These are phyloP conservation scores for Leistus spinibarbis DNA, from an alignment of 2,888 invertebrate genomes.

Conservation along the genomic window DNA sequence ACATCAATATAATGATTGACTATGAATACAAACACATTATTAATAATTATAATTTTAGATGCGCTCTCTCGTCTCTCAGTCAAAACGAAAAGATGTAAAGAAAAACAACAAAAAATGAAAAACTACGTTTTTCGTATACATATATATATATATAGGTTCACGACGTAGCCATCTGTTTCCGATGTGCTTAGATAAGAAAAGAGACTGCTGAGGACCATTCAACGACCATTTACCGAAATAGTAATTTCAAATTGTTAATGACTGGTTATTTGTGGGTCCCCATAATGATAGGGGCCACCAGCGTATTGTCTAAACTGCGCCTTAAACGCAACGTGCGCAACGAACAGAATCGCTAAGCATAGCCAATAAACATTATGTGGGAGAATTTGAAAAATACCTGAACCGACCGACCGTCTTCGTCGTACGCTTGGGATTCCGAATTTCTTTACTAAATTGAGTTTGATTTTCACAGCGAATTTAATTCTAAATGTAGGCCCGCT, in stretches of 20 bases:
- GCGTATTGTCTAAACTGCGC: conserved; percentile 24
- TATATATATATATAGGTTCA: no score
- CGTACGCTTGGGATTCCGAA: conserved; percentile 14
- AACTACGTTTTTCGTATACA: conserved; percentile 7
- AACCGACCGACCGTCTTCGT: not conserved
- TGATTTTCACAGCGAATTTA: not conserved
- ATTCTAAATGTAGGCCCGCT: conserved; percentile 6
- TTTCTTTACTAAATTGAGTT: conserved; percentile 18
- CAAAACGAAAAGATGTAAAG: conserved; percentile 10
- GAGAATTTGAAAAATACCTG: conserved; percentile 36
- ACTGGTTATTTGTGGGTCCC: conserved; percentile 36
- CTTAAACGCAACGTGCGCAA: not conserved
- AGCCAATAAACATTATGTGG: conserved; percentile 34
- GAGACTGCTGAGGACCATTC: conserved; percentile 11
- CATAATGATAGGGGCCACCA: conserved; percentile 29
- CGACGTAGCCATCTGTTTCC: conserved; percentile 29
- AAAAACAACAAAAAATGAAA: conserved; percentile 28
- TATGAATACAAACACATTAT: conserved; percentile 38
- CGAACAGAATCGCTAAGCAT: not conserved
- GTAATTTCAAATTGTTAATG: conserved; percentile 37
- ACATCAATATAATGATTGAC: conserved; percentile 38
- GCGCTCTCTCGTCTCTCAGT: conserved; percentile 12
- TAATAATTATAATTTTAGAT: conserved; percentile 38
- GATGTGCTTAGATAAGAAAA: conserved; percentile 12
- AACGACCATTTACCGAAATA: conserved; percentile 36